Evolutionary conservation across 2,797 vertebrate genomes (phyloP), one percentile per base, ranked within the genome.

Genomic region (Hyperoplus immaculatus): DNA sequence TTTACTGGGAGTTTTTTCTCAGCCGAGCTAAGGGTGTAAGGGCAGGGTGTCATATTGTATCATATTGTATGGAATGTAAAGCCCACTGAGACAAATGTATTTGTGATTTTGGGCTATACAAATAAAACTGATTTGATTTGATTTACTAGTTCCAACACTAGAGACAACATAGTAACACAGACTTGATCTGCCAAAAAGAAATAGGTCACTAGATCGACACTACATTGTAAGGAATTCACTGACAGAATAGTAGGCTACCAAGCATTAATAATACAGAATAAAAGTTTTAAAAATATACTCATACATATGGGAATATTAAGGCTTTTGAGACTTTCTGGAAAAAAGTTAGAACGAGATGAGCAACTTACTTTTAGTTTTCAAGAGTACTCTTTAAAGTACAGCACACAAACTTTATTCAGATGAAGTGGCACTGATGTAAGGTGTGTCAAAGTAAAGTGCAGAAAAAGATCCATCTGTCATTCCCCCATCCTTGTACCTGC

Each of bases 381-480:
- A 55, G 73, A 69, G 41, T 46, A 50, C 1, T 1, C 43, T 70
- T 56, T 56, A 74, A 76, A 54, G 55, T 49, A 50, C 54, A 61
- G 29, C n/a, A 73, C 55, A 56, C n/a, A 55, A 77, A 59, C 47
- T 42, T 73, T 3, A 21, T 13, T 49, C 10, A 39, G 54, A 12
- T 29, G 36, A 71, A 59, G 69, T 9, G 8, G 42, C 60, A 75
- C 57, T 16, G 42, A 70, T 18, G 73, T 64, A 70, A 72, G 21
- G 58, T 64, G 49, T 57, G 69, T 56, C 58, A 54, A 53, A 47
- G 68, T 21, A 42, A 74, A 46, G 15, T 29, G 29, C 29, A 29
- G 10, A 29, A 29, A 51, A 47, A 53, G 8, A 74, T 45, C 10
- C 18, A 6, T 3, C 57, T 56, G 68, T 70, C 46, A 12, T 12